phyloP scores from a whole-genome alignment of 2,113 vertebrate genomes.

The Cercopithecus mona region DNA sequence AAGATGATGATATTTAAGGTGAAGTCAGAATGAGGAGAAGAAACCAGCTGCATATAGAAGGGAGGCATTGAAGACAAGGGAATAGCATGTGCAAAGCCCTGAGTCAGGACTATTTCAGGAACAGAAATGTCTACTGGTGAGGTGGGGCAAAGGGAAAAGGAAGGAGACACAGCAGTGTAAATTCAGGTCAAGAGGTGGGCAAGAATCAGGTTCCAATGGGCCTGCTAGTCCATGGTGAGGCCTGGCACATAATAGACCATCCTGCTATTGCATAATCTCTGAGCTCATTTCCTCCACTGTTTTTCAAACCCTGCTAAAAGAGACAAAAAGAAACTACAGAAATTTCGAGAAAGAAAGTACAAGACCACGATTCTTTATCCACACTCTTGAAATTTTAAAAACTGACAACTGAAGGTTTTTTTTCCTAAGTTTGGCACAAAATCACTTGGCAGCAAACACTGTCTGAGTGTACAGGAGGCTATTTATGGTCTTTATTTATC shows the following conservation, averaged over 20 bases:
- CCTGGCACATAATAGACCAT: background rate
- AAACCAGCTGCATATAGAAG: background rate
- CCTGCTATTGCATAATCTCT: no score
- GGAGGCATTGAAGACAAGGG: background rate
- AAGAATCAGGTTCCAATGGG: background rate
- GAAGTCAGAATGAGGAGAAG: background rate
- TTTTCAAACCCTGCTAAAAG: conserved; percentile 25
- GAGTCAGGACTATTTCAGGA: background rate
- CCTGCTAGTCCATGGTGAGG: background rate
- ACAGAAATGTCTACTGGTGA: background rate
- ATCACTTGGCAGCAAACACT: background rate
- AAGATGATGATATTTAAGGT: background rate
- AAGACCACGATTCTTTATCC: background rate
- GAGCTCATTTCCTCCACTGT: no score
- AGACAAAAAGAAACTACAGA: background rate
- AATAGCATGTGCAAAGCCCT: background rate
- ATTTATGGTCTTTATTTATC: background rate
- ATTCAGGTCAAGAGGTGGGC: background rate
- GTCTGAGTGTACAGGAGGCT: background rate
- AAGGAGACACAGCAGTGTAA: background rate
- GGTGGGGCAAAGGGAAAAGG: background rate
- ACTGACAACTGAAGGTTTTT: background rate
- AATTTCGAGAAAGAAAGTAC: background rate
- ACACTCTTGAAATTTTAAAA: background rate
- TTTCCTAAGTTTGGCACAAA: background rate